These are phyloP conservation scores for Julus scandinavius DNA, from an alignment of 2,888 invertebrate genomes.

Conservation along the genomic window DNA sequence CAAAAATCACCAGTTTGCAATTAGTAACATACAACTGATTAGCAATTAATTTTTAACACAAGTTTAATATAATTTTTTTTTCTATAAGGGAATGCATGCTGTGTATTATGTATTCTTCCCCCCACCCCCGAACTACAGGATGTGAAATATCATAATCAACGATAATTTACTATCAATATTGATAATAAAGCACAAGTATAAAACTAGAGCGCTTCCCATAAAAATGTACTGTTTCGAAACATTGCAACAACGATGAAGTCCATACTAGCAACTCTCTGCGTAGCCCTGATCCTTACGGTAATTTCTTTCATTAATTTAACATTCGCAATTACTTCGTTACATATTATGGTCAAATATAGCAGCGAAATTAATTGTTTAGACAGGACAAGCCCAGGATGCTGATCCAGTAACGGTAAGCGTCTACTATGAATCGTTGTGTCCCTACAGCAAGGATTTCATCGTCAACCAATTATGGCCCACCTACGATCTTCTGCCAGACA, in stretches of 20 bases:
- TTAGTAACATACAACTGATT: too few relatives aligned
- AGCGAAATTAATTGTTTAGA: not conserved
- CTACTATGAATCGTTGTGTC: slow-evolving; percentile 80
- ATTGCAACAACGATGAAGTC: not conserved
- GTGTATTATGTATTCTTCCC: too few relatives aligned
- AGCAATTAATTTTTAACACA: too few relatives aligned
- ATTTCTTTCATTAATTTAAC: not conserved
- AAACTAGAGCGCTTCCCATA: not conserved
- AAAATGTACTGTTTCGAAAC: not conserved
- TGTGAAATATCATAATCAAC: not conserved
- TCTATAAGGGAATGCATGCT: too few relatives aligned
- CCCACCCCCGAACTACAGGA: too few relatives aligned
- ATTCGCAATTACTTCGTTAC: too few relatives aligned
- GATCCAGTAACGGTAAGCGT: slow-evolving; percentile 71
- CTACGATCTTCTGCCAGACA: slow-evolving; percentile 65
- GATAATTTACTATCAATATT: not conserved
- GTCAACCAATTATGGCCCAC: slow-evolving; percentile 76
- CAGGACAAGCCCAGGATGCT: not conserved
- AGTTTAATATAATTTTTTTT: too few relatives aligned
- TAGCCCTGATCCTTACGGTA: not conserved
- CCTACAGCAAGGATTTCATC: slow-evolving; percentile 77
- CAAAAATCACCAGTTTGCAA: too few relatives aligned
- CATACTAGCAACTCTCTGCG: not conserved
- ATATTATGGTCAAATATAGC: too few relatives aligned
- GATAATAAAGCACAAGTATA: not conserved